Base-by-base conservation (phyloP, 1,140 invertebrate species). In the Mamestra configurata region DNA sequence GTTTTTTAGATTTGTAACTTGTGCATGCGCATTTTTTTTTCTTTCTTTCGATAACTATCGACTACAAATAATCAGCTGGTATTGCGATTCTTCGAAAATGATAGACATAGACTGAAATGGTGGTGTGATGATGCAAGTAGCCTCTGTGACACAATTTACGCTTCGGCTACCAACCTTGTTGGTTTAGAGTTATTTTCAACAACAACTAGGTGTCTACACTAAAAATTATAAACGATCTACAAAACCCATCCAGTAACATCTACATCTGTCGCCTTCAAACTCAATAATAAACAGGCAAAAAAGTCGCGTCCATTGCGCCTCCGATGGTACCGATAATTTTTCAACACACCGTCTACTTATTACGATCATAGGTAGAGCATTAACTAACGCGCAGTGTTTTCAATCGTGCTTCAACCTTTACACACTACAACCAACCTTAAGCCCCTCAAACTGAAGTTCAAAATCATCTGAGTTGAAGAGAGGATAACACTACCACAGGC, bases 321-420 rank as follows among this genome's bases (percentile, higher is more conserved):
- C 92, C 92, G 93, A 95, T 94, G 89, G 92, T 87, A 88, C 90
- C 91, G 93, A 95, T 94, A 94, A 95, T 95, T 95, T 95, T 95
- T 95, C 93, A 94, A 95, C 93, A 94, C 93, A 91, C 92, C 91
- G 92, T 95, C 92, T 93, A 93, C 93, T 95, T 94, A 95, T 94
- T 94, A 95, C 92, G 89, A 95, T 93, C 93, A 92, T 94, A 94
- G 93, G 86, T 90, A 91, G 87, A 93, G 88, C 91, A 93, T 92
- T 94, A 93, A 93, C 90, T 91, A 92, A 93, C 91, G 88, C 84
- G 82, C 61, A 84, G 88, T 88, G 82, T 92, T 90, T 79, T 83
- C 84, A 84, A 88, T 88, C 84, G 79, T 79, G 77, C 53, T 43
- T 10, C 20, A 71, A 57, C 20, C 15, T 13, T 0, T 2, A 55